Percentiles rank a stretch among this genome's conserved stretches.
Conservation (phyloP, 2,113 vertebrate species). For the Gorsachius goisagi region DNA sequence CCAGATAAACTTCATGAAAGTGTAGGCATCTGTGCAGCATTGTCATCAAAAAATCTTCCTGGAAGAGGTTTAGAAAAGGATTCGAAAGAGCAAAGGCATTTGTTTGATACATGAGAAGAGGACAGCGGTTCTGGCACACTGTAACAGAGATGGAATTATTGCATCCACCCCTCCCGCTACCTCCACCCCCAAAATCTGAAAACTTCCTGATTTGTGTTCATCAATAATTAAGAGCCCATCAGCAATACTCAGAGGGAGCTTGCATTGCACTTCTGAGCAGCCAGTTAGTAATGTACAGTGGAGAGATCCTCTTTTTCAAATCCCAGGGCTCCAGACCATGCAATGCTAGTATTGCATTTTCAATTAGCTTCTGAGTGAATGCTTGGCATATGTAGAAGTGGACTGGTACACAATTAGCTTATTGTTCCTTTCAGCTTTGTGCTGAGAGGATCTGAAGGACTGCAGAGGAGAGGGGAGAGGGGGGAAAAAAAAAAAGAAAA, state of each 20-base stretch:
- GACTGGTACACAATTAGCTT: constrained; percentile 78
- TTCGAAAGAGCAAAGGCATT: neutral
- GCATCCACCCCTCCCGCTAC: constrained; percentile 31
- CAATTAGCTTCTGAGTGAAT: constrained; percentile 84
- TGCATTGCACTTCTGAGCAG: constrained; percentile 83
- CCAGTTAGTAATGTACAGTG: constrained; percentile 77
- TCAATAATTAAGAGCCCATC: constrained; percentile 87
- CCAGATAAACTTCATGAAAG: neutral
- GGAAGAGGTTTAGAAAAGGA: neutral
- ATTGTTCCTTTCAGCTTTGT: constrained; percentile 76
- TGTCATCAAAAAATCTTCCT: neutral
- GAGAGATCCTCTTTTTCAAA: constrained; percentile 80
- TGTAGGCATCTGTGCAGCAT: neutral
- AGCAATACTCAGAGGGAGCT: constrained; percentile 83
- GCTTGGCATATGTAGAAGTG: constrained; percentile 79
- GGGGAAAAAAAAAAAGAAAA: neutral
- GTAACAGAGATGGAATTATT: constrained; percentile 43
- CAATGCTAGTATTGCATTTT: constrained; percentile 81
- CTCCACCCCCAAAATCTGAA: constrained; percentile 66
- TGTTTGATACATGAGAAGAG: neutral
- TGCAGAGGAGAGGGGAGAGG: constrained; percentile 40
- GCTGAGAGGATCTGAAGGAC: constrained; percentile 73
- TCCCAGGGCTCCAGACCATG: constrained; percentile 80
- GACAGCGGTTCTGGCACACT: neutral
- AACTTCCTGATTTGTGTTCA: constrained; percentile 80